These are phyloP conservation scores for Lasioglossum zephyrum DNA, from an alignment of 2,888 invertebrate species.

Conservation along the genomic window DNA sequence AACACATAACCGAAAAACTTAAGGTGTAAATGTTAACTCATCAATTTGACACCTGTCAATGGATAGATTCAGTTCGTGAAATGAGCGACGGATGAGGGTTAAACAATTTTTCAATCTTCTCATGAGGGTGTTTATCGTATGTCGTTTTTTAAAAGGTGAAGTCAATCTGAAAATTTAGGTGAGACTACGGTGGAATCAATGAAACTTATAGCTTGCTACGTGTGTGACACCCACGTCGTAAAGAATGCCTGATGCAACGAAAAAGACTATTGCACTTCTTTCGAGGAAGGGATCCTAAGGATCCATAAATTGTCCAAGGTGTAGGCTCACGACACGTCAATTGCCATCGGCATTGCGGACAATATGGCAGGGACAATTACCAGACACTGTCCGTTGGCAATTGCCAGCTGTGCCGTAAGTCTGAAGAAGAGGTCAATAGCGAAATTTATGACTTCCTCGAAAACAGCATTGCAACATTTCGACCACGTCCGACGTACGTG, in stretches of 20 bases:
- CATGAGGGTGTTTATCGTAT: not conserved
- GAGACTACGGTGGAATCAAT: not conserved
- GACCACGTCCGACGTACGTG: not conserved
- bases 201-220: not conserved
- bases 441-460: slow-evolving; percentile 4
- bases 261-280: slow-evolving; percentile 1
- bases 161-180: not conserved
- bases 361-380: slow-evolving; percentile 1
- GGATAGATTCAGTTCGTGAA: no score
- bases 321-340: slow-evolving; percentile 9
- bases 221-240: not conserved
- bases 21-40: no score
- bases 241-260: not conserved
- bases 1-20: no score
- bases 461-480: slow-evolving; percentile 9
- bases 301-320: not conserved
- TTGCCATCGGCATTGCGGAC: not conserved
- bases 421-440: slow-evolving; percentile 2
- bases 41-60: no score
- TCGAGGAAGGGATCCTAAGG: not conserved
- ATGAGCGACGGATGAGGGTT: not conserved
- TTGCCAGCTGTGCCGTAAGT: not conserved
- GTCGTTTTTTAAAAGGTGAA: no score
- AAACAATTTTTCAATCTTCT: not conserved
- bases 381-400: not conserved